Evolutionary conservation across 35 echinoderm and acorn worm genomes (phyloP), one percentile per base, ranked within the genome.

Genomic region (Antedon bifida): DNA sequence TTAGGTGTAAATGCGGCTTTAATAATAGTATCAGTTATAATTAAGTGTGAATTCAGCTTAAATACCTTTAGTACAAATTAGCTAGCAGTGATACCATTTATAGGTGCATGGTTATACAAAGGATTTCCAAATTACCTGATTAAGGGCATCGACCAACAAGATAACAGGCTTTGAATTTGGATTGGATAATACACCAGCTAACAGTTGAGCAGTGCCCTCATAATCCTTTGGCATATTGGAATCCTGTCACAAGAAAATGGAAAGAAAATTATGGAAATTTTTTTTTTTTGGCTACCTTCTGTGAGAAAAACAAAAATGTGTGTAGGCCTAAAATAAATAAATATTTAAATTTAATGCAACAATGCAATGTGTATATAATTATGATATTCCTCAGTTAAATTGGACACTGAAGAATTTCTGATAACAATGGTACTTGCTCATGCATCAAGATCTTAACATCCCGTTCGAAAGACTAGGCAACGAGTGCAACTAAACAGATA

Each of bases 191-290:
- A 88, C 88, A 74, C 88, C 86, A 36, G 90, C 89, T 21, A 84
- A 85, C 31, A 92, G 81, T 74, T 90, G 93, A 34, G 90, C 90
- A 51, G 94, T 87, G 30, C 81, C 85, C 81, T 97, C 94, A 39
- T 92, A 92, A 46, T 97, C 90, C 55, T 92, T 96, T 5, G 94
- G 94, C 89, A 96, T 96, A 42, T 88, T 96, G 46, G 89, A 91
- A 80, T 96, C 89, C 89, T 96, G 38, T 12, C 26, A 83, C 5
- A 38, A 78, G 30, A n/a, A n/a, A n/a, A n/a, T n/a, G 21, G 76
- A 29, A 85, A 85, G 74, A 87, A 78, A 13, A 46, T 77, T 23
- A 77, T 14, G 9, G 30, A 13, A 33, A n/a, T n/a, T n/a, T n/a
- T n/a, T n/a, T n/a, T n/a, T n/a, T 13, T 26, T 13, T 56, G 46